phyloP scores from a whole-genome alignment of 2,888 invertebrate genomes.

The Microchrysa polita region DNA sequence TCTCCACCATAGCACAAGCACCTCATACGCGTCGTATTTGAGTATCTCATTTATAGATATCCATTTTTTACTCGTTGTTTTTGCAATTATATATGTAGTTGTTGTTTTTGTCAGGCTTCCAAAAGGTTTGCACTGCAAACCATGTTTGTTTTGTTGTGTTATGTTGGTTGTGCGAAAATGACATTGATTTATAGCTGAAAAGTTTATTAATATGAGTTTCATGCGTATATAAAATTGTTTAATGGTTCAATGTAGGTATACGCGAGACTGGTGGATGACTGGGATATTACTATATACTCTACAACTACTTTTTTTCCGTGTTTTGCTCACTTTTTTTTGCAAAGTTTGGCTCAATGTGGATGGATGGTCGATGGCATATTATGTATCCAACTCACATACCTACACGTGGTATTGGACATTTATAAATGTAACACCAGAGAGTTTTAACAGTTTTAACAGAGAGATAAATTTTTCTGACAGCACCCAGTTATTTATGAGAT shows the following conservation, averaged over 20 bases:
- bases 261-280: constrained; percentile 27
- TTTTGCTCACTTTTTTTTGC: constrained; percentile 1
- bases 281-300: background rate
- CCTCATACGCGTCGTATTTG: constrained; percentile 1
- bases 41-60: constrained; percentile 2
- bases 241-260: constrained; percentile 44
- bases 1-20: background rate
- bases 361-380: constrained; percentile 20
- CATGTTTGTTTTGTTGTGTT: constrained; percentile 42
- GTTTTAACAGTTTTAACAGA: constrained; percentile 49
- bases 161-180: constrained; percentile 42
- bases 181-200: constrained; percentile 49
- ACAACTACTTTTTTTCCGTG: background rate
- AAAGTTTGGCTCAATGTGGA: background rate
- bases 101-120: background rate
- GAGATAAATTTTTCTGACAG: constrained; percentile 51
- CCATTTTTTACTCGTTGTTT: too few species aligned
- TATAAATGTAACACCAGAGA: constrained; percentile 48
- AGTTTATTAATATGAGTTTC: constrained; percentile 50
- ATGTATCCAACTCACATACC: constrained; percentile 40
- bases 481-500: constrained; percentile 50
- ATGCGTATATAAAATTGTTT: constrained; percentile 45
- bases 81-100: too few species aligned
- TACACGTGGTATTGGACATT: constrained; percentile 45
- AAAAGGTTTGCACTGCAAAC: constrained; percentile 13